A percentile compares a stretch with the other conserved stretches of the same genome.
These are phyloP conservation scores for Eidolon helvum DNA, from an alignment of 2,113 vertebrate genomes.

Conservation along the genomic window DNA sequence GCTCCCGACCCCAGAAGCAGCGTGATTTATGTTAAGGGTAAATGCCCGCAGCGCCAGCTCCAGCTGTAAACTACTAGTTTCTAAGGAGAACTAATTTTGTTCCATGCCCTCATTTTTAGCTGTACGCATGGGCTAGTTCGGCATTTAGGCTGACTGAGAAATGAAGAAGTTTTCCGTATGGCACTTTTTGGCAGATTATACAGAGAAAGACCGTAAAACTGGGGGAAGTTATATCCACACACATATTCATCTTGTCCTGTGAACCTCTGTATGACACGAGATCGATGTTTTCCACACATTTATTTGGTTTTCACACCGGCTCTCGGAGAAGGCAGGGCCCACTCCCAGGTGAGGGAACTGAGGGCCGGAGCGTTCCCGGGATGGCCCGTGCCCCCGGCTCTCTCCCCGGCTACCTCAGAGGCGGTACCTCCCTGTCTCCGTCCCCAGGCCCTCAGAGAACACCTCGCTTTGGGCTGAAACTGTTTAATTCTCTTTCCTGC, in stretches of 20 bases:
- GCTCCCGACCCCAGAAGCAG: rapidly evolving
- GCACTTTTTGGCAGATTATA: neutral
- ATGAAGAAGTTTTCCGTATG: neutral
- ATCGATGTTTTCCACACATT: neutral
- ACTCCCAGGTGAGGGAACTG: neutral
- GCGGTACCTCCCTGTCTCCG: neutral
- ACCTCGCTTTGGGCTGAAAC: neutral
- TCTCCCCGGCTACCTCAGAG: rapidly evolving
- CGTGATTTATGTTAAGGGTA: too few relatives aligned
- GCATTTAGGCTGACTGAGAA: neutral
- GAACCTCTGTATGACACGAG: rapidly evolving
- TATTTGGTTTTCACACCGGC: neutral
- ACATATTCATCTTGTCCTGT: rapidly evolving
- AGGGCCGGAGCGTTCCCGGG: neutral
- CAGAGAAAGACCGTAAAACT: neutral
- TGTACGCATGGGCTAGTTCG: rapidly evolving
- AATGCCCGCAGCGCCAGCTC: too few relatives aligned
- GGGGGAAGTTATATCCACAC: neutral
- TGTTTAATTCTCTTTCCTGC: neutral
- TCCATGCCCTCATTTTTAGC: neutral
- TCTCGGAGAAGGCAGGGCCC: too few relatives aligned
- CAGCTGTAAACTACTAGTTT: too few relatives aligned
- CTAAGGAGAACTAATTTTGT: neutral
- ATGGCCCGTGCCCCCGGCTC: too few relatives aligned
- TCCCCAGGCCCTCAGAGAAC: too few relatives aligned